A percentile compares a stretch with the other conserved stretches of the same genome.
Conservation (phyloP, 2,797 vertebrate genomes). For the Apogon hyalosoma region DNA sequence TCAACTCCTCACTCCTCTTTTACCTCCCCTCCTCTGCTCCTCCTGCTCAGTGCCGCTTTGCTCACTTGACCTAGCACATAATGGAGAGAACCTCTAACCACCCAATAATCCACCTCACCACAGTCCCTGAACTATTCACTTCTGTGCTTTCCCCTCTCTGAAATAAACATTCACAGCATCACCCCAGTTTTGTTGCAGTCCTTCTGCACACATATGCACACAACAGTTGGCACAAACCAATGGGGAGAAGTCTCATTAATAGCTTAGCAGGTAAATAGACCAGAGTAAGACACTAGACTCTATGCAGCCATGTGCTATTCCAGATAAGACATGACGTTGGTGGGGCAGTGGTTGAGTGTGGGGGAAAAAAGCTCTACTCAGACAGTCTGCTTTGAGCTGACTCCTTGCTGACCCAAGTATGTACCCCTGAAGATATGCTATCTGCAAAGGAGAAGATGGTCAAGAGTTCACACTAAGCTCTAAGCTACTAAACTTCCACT, state of each 20-base stretch:
- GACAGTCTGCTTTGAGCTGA: constrained; percentile 53
- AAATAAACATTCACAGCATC: constrained; percentile 41
- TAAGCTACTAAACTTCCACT: constrained; percentile 42
- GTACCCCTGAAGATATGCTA: constrained; percentile 71
- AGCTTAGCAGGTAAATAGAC: constrained; percentile 61
- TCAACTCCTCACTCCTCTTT: background rate
- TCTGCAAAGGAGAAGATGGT: constrained; percentile 73
- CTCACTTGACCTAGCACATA: constrained; percentile 40
- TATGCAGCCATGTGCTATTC: constrained; percentile 68
- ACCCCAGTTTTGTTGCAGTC: constrained; percentile 6
- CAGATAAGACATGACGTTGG: constrained; percentile 75
- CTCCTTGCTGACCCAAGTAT: constrained; percentile 61
- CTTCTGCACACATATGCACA: constrained; percentile 27
- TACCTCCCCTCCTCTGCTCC: background rate
- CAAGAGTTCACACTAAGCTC: constrained; percentile 61
- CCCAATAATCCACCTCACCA: constrained; percentile 46
- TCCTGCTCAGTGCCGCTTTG: constrained; percentile 8
- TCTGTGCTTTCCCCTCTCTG: constrained; percentile 12
- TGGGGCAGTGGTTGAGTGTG: constrained; percentile 37
- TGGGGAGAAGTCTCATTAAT: constrained; percentile 59
- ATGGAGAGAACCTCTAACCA: constrained; percentile 21
- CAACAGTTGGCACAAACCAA: constrained; percentile 25
- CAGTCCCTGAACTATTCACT: constrained; percentile 39
- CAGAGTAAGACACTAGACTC: constrained; percentile 54
- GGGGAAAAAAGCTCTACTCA: constrained; percentile 19